Evolutionary conservation across 2,888 invertebrate species (phyloP), one percentile per base, ranked within the genome.

Genomic region (Teinopalpus imperialis): DNA sequence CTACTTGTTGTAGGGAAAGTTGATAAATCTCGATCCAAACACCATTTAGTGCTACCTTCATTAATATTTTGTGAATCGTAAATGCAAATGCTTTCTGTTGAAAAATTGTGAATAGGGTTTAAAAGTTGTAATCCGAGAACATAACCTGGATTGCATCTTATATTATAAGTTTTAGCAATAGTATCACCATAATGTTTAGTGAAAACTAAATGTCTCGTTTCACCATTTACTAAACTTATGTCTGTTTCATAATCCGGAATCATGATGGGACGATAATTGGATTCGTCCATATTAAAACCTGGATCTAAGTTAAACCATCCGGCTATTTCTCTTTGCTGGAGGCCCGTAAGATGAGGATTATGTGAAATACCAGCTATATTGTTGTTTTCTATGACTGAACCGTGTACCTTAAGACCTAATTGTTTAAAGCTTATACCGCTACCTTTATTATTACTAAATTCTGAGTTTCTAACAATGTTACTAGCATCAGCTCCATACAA

Each of bases 391-490:
- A 98, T 93, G 0, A 90, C 85, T 3, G 95, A 94, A 48, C 95
- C 94, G 44, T 92, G 91, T 13, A 97, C 91, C 68, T 92, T 93
- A 12, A 97, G 86, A 9, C 97, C 97, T 14, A 98, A 86, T 75
- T 97, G 96, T 63, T 97, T 95, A 49, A 98, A 92, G 67, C 95
- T 94, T 5, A 98, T 93, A 5, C 98, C 98, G 61, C 96, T 96
- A 2, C 97, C 96, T 59, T 91, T 91, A 68, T 98, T 98, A 40
- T 93, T 91, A 0, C 92, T 93, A 67, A 97, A 95, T 65, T 96
- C 95, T 0, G 95, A 96, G 71, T 96, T 95, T 59, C 94, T 93
- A 0, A 97, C 93, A 14, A 93, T 93, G 59, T 96, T 96, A 2
- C 95, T 91, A 0, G 94, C 92, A 68, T 95, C 95, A 1, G 94